Evolutionary conservation across 2,797 vertebrate species (phyloP).

Genomic region (Petrocephalus sullivani): DNA sequence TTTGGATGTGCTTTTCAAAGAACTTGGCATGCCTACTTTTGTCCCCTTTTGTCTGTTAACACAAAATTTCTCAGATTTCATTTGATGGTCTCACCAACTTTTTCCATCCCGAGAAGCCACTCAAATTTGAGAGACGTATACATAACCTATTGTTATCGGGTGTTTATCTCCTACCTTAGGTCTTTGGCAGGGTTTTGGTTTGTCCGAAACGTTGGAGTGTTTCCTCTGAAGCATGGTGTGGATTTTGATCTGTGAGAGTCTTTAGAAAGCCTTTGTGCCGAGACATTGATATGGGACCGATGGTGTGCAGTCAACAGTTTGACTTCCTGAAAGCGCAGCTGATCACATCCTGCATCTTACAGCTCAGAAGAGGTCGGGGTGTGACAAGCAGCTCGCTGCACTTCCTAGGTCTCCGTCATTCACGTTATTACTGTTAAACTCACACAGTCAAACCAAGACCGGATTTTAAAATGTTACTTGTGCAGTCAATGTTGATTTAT

Average conservation of each 20-base stretch:
- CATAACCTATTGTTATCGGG: background rate
- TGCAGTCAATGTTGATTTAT: background rate
- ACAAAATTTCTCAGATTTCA: background rate
- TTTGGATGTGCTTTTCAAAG: background rate
- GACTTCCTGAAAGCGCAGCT: background rate
- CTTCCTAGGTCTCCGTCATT: background rate
- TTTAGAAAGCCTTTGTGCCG: background rate
- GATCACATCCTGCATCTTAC: background rate
- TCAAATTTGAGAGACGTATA: background rate
- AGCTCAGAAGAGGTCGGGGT: background rate
- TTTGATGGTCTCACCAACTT: background rate
- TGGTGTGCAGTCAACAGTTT: background rate
- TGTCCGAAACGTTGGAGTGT: slow-evolving; percentile 1
- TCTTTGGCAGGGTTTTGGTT: background rate
- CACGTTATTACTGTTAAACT: background rate
- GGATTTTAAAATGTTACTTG: background rate
- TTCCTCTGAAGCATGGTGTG: slow-evolving; percentile 17
- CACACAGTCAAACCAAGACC: background rate
- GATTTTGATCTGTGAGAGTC: background rate
- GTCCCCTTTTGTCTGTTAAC: background rate
- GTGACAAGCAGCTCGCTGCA: background rate
- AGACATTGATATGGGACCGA: background rate
- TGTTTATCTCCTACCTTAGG: slow-evolving; percentile 13
- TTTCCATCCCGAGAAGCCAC: background rate
- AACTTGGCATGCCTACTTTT: background rate